Evolutionary conservation across 2,888 invertebrate species (phyloP).

Genomic region (Drosophila nr. fundita): DNA sequence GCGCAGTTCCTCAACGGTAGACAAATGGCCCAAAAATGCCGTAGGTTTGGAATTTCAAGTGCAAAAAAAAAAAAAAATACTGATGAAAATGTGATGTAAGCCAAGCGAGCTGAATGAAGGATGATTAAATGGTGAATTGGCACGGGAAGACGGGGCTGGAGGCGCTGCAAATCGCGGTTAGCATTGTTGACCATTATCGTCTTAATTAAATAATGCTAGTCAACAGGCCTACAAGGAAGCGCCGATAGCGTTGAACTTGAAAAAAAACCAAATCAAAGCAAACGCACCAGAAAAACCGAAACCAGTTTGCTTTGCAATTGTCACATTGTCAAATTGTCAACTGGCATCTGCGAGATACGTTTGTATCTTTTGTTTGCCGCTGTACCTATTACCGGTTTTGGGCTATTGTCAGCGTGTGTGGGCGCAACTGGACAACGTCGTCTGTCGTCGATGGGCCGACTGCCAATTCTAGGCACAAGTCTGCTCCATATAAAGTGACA

Average conservation of each 20-base stretch:
- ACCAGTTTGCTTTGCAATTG: conserved; percentile 73
- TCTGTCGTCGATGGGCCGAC: conserved; percentile 16
- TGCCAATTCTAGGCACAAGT: conserved; percentile 66
- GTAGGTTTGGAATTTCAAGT: conserved; percentile 48
- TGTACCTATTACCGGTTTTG: conserved; percentile 71
- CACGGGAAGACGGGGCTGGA: not conserved
- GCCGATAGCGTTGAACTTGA: conserved; percentile 69
- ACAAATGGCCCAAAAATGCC: conserved; percentile 24
- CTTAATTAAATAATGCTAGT: conserved; percentile 64
- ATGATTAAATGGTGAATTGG: conserved; percentile 32
- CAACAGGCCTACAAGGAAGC: conserved; percentile 74
- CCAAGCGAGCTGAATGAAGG: conserved; percentile 14
- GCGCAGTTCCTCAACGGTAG: conserved; percentile 31
- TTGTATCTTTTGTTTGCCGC: conserved; percentile 40
- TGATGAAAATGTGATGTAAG: conserved; percentile 44
- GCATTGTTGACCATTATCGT: conserved; percentile 52
- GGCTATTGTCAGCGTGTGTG: conserved; percentile 37
- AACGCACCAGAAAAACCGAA: conserved; percentile 31
- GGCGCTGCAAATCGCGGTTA: not conserved
- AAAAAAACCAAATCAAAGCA: conserved; percentile 37
- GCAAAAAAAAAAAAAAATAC: conserved; percentile 22
- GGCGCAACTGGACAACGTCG: conserved; percentile 53
- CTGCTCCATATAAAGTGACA: conserved; percentile 68
- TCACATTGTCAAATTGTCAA: conserved; percentile 79
- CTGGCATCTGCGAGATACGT: conserved; percentile 53